Evolutionary conservation across 2,888 invertebrate species (phyloP).

Genomic region (Ecliptopera silaceata): DNA sequence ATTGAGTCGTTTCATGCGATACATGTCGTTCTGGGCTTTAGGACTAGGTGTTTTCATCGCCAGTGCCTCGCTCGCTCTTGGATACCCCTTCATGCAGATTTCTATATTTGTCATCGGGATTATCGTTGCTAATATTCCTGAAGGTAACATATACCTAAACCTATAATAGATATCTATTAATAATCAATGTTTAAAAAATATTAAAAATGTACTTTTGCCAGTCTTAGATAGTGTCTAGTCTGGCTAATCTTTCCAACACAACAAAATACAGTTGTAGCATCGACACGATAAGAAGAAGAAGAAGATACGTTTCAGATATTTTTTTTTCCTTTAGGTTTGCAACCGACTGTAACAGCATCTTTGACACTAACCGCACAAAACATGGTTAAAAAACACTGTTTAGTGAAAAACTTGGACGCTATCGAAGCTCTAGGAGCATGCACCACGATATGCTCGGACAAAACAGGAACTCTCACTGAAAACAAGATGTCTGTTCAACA

Average conservation of each 20-base stretch:
- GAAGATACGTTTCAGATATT: too few species aligned
- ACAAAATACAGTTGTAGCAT: too few species aligned
- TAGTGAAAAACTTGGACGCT: constrained; percentile 99
- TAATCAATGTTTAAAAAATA: too few species aligned
- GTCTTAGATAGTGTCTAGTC: too few species aligned
- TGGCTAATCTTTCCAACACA: too few species aligned
- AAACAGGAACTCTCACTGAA: constrained; percentile 98
- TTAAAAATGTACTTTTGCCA: too few species aligned
- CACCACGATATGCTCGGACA: constrained; percentile 99
- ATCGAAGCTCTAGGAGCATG: constrained; percentile 99
- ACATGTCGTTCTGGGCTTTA: constrained; percentile 96
- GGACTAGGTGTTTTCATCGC: constrained; percentile 97
- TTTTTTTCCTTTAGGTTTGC: constrained; percentile 83
- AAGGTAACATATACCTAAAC: constrained; percentile 78
- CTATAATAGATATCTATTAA: too few species aligned
- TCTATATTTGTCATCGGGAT: constrained; percentile 98
- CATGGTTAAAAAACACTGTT: constrained; percentile 98
- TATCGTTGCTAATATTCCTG: constrained; percentile 99
- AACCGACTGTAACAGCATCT: constrained; percentile 99
- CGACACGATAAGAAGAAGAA: too few species aligned
- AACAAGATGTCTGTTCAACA: constrained; percentile 99
- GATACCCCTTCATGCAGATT: constrained; percentile 99
- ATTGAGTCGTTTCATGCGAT: constrained; percentile 97
- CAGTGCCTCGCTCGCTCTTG: constrained; percentile 94
- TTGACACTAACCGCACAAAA: constrained; percentile 98